Percentiles rank a stretch among this genome's conserved stretches.
These are phyloP conservation scores for Platygyra sinensis DNA, from an alignment of 64 coral and sea anemone genomes.

Conservation along the genomic window DNA sequence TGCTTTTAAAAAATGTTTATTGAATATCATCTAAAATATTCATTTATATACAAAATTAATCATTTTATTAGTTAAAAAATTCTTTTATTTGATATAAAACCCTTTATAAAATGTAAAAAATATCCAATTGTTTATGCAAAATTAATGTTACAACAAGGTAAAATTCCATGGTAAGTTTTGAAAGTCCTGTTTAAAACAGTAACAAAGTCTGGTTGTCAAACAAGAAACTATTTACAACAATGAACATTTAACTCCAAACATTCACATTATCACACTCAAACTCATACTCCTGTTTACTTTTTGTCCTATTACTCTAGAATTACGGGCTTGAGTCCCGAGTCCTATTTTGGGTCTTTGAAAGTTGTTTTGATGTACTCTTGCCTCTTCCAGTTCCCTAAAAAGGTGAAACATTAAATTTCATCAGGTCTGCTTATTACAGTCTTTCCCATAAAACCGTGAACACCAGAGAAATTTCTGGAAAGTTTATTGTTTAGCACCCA, in stretches of 20 bases:
- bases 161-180: not conserved
- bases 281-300: conserved; percentile 83
- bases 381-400: conserved; percentile 70
- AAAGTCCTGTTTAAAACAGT: not conserved
- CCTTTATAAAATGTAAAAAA: not conserved
- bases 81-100: not conserved
- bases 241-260: not conserved
- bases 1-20: not conserved
- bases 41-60: not conserved
- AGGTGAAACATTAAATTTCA: not conserved
- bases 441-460: too few species aligned
- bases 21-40: not conserved
- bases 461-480: too few species aligned
- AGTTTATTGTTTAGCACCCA: too few species aligned
- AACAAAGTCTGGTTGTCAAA: not conserved
- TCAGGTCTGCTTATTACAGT: not conserved
- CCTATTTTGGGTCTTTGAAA: conserved; percentile 28
- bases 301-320: conserved; percentile 64
- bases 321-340: conserved; percentile 29
- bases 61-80: conserved; percentile 1
- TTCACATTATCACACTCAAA: conserved; percentile 74
- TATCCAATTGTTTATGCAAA: not conserved
- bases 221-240: conserved; percentile 11
- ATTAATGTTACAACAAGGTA: not conserved
- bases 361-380: conserved; percentile 59